phyloP scores from a whole-genome alignment of 1,140 invertebrate genomes.

The Drosophila nasuta region DNA sequence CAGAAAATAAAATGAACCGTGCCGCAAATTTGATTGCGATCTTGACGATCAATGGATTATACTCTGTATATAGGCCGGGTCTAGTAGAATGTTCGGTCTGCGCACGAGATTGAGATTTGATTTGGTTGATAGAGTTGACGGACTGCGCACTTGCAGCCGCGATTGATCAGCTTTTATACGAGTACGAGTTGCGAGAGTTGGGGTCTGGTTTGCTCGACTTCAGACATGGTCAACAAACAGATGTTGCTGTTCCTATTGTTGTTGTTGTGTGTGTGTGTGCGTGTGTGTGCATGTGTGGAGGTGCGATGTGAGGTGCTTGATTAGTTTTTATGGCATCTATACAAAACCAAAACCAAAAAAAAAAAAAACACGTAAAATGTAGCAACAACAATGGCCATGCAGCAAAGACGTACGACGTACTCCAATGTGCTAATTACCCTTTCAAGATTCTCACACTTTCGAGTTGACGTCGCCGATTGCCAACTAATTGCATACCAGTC shows the following conservation, averaged over 20 bases:
- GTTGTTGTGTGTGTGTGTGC: not conserved
- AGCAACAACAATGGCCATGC: constrained; percentile 28
- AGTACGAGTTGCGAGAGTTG: constrained; percentile 43
- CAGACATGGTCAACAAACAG: constrained; percentile 40
- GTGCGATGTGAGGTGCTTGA: constrained; percentile 63
- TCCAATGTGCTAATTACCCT: constrained; percentile 71
- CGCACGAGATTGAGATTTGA: constrained; percentile 4
- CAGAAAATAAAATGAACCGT: constrained; percentile 13
- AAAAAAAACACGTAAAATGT: not conserved
- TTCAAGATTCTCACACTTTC: constrained; percentile 79
- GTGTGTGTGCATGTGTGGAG: not conserved
- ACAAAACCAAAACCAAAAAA: constrained; percentile 49
- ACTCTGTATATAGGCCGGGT: not conserved
- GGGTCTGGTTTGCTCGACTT: constrained; percentile 37
- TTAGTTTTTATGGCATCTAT: constrained; percentile 71
- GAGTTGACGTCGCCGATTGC: constrained; percentile 31
- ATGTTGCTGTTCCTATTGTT: not conserved
- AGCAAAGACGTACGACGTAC: constrained; percentile 2
- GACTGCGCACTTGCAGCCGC: constrained; percentile 58
- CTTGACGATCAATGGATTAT: not conserved
- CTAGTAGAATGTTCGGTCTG: not conserved
- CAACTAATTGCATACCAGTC: constrained; percentile 35
- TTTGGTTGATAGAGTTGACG: constrained; percentile 40
- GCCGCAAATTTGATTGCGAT: not conserved
- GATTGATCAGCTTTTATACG: constrained; percentile 75